A percentile compares a stretch with the other conserved stretches of the same genome.
phyloP scores from a whole-genome alignment of 1,140 invertebrate genomes.

The Galleria mellonella region DNA sequence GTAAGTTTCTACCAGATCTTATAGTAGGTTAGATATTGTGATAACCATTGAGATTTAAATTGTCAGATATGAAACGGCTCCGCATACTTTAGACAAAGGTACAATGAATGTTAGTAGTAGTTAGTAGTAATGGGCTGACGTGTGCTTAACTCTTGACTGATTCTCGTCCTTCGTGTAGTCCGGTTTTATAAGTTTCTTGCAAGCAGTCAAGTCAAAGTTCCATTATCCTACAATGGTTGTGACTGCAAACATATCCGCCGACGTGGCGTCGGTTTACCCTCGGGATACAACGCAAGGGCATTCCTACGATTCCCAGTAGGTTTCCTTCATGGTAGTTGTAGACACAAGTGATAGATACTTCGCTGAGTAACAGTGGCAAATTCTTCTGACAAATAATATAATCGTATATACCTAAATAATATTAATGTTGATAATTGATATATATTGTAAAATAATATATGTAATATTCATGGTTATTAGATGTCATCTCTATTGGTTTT shows the following conservation, averaged over 20 bases:
- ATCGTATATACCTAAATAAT: slow-evolving; percentile 37
- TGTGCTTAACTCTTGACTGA: slow-evolving; percentile 50
- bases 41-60: slow-evolving; percentile 67
- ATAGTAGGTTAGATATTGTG: slow-evolving; percentile 65
- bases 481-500: slow-evolving; percentile 66
- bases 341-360: slow-evolving; percentile 23
- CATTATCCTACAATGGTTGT: slow-evolving; percentile 46
- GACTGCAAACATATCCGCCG: slow-evolving; percentile 60
- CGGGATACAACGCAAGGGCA: slow-evolving; percentile 13
- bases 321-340: slow-evolving; percentile 16
- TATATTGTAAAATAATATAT: slow-evolving; percentile 52
- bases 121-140: slow-evolving; percentile 36
- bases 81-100: slow-evolving; percentile 50
- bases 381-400: slow-evolving; percentile 58
- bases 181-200: slow-evolving; percentile 11
- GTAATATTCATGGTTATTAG: slow-evolving; percentile 56
- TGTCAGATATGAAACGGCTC: slow-evolving; percentile 36
- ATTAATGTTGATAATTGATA: slow-evolving; percentile 48
- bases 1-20: slow-evolving; percentile 59
- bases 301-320: slow-evolving; percentile 7
- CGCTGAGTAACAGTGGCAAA: slow-evolving; percentile 34
- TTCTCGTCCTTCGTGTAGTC: slow-evolving; percentile 27
- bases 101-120: slow-evolving; percentile 59
- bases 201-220: slow-evolving; percentile 35
- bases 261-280: slow-evolving; percentile 11